Evolutionary conservation across 2,888 invertebrate genomes (phyloP).

Genomic region (Drosophila picticornis): DNA sequence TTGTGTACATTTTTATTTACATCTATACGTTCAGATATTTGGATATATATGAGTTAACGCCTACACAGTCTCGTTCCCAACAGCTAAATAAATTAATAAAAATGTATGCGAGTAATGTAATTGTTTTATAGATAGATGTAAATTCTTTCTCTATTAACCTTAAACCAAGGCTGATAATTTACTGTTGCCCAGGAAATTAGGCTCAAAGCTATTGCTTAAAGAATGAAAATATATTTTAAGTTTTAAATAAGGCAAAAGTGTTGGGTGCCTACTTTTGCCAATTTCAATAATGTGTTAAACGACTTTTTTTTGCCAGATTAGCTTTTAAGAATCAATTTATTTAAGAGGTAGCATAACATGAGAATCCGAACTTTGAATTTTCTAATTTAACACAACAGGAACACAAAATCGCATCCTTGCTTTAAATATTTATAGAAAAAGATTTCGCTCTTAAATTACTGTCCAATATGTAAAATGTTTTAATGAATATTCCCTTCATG

Average conservation of each 20-base stretch:
- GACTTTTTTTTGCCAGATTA: not conserved
- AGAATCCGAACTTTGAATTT: not conserved
- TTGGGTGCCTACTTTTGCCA: too few relatives aligned
- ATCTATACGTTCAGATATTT: conserved; percentile 21
- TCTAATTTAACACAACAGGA: not conserved
- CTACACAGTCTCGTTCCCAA: conserved; percentile 6
- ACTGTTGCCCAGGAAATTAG: not conserved
- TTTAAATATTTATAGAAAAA: conserved; percentile 1
- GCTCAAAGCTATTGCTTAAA: too few relatives aligned
- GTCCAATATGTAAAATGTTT: conserved; percentile 13
- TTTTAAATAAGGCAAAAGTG: not conserved
- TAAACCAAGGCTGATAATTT: conserved; percentile 4
- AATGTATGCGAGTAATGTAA: not conserved
- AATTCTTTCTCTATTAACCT: not conserved
- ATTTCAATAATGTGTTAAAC: not conserved
- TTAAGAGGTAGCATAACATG: not conserved
- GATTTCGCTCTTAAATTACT: not conserved
- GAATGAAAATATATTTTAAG: too few relatives aligned
- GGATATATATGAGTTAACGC: conserved; percentile 25
- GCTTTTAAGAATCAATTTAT: not conserved
- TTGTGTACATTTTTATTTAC: conserved; percentile 27
- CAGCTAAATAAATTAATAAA: conserved; percentile 13
- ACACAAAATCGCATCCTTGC: not conserved
- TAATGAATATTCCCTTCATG: not conserved
- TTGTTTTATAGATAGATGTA: not conserved